Percentiles rank a stretch among this genome's conserved stretches.
Evolutionary conservation across 2,888 invertebrate genomes (phyloP).

Genomic region (Lepeophtheirus nordmannii): DNA sequence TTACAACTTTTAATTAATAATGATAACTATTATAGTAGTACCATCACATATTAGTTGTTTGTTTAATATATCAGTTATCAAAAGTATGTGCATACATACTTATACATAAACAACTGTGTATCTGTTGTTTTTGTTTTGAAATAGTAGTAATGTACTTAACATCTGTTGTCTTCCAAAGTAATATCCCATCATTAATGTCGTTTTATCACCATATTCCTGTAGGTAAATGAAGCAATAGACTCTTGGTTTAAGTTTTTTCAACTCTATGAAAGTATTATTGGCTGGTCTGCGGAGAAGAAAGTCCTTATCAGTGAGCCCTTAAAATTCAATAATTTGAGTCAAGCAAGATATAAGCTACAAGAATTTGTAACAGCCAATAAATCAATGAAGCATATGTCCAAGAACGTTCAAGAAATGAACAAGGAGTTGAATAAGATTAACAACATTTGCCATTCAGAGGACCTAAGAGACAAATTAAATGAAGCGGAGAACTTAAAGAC

Average conservation of each 20-base stretch:
- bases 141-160: no score
- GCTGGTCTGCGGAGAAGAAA: slow-evolving; percentile 68
- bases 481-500: slow-evolving; percentile 72
- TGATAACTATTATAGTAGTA: no score
- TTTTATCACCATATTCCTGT: slow-evolving; percentile 25
- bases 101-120: no score
- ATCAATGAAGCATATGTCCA: slow-evolving; percentile 69
- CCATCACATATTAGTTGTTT: no score
- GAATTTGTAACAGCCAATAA: slow-evolving; percentile 74
- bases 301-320: slow-evolving; percentile 61
- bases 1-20: no score
- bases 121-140: no score
- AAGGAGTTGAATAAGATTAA: slow-evolving; percentile 71
- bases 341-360: slow-evolving; percentile 66
- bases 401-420: slow-evolving; percentile 77
- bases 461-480: slow-evolving; percentile 66
- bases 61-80: no score
- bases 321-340: slow-evolving; percentile 57
- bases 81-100: no score
- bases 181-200: slow-evolving; percentile 19
- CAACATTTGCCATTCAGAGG: slow-evolving; percentile 65
- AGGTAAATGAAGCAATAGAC: slow-evolving; percentile 67
- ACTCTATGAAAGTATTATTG: slow-evolving; percentile 60
- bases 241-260: slow-evolving; percentile 73
- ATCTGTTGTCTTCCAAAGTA: slow-evolving; percentile 27